Evolutionary conservation across 2,888 invertebrate species (phyloP).

Genomic region (Xylota sylvarum): DNA sequence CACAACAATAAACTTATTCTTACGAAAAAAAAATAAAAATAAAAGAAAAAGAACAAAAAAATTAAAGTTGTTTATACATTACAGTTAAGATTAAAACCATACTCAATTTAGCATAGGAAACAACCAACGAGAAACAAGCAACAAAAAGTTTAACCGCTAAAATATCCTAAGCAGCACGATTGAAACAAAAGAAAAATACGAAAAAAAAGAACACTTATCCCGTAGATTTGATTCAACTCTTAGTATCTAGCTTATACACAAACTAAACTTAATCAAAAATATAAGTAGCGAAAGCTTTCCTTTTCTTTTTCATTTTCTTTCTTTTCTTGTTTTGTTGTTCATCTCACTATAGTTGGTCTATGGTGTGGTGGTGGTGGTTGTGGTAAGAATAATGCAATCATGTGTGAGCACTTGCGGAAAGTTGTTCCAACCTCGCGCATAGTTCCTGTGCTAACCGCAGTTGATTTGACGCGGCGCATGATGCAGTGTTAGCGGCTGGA

Average conservation of each 20-base stretch:
- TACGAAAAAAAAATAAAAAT: slow-evolving; percentile 3
- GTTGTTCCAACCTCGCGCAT: slow-evolving; percentile 86
- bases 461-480: slow-evolving; percentile 83
- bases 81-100: slow-evolving; percentile 57
- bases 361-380: slow-evolving; percentile 47
- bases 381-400: slow-evolving; percentile 80
- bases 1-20: slow-evolving; percentile 41
- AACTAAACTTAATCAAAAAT: slow-evolving; percentile 51
- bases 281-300: slow-evolving; percentile 66
- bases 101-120: slow-evolving; percentile 49
- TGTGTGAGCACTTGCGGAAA: slow-evolving; percentile 85
- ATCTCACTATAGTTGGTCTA: slow-evolving; percentile 53
- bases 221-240: slow-evolving; percentile 54
- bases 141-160: slow-evolving; percentile 11
- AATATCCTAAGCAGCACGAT: slow-evolving; percentile 19
- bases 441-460: slow-evolving; percentile 86
- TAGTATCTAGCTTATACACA: slow-evolving; percentile 56
- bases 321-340: slow-evolving; percentile 14
- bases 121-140: slow-evolving; percentile 63
- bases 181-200: slow-evolving; percentile 10
- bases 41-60: slow-evolving; percentile 33
- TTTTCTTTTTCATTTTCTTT: slow-evolving; percentile 13
- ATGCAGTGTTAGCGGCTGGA: slow-evolving; percentile 78
- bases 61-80: slow-evolving; percentile 23
- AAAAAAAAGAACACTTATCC: slow-evolving; percentile 21